Evolutionary conservation across 2,888 invertebrate genomes (phyloP), one percentile per base, ranked within the genome.

Genomic region (Cheilosia vulpina): DNA sequence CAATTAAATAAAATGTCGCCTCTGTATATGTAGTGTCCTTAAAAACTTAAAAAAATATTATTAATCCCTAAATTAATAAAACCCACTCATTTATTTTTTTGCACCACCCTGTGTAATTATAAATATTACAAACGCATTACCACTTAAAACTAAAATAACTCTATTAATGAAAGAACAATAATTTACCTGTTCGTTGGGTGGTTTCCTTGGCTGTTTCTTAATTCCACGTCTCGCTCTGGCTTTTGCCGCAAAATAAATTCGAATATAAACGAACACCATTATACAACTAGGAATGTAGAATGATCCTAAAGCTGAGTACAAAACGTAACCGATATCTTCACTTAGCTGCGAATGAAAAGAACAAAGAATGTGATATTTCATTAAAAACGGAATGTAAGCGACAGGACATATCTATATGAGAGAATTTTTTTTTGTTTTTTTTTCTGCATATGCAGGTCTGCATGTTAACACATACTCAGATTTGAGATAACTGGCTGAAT

Each of bases 221-320:
- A 97, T 97, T 75, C 97, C 97, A 71, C 98, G 94, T 87, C 98
- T 94, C 88, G 98, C 98, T 65, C 98, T 93, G 68, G 97, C 97
- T 92, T 98, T 97, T 65, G 99, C 98, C 50, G 98, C 98, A 93
- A 95, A 97, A 94, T 98, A 99, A 93, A 99, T 99, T 93, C 98
- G 95, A 93, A 98, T 98, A 94, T 99, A 99, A 87, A 99, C 99
- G 93, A 99, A 98, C 91, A 99, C 98, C 99, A 99, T 99, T 92
- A 99, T 98, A 93, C 98, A 97, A 91, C 98, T 98, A 87, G 99
- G 99, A 92, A 99, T 98, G 95, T 98, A 99, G 94, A 99, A 99
- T 90, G 99, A 99, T 89, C 99, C 99, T 90, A 98, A 94, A 21
- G 99, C 98, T 21, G 99, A 99, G 93, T 99, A 99, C 81, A 99